Evolutionary conservation across 2,888 invertebrate genomes (phyloP), one percentile per base, ranked within the genome.

Genomic region (Aphrophora alni): DNA sequence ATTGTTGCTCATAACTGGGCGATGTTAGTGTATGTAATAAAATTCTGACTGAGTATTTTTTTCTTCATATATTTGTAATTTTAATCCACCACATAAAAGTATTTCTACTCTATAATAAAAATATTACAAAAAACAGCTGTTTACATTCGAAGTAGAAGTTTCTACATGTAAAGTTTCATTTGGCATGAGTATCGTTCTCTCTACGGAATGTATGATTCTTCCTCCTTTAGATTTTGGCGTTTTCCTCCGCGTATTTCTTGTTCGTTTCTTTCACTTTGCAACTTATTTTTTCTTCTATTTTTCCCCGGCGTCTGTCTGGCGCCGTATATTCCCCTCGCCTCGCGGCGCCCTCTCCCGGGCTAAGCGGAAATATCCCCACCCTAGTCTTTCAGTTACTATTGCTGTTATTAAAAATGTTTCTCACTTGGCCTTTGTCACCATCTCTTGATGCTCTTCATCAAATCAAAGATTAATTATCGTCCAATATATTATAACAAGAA

Each of bases 261-360:
- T 79, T 79, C 69, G 33, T 79, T 70, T 38, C 33, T 59, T 77
- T 75, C 73, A 59, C 44, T 80, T 77, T 73, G 77, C 76, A 51
- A 79, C 82, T 80, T 82, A 77, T 80, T 82, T 82, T 79, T 82
- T 81, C 59, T 80, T 75, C 59, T 59, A n/a, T 59, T n/a, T 76
- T 69, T 75, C 69, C 72, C 75, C 78, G 81, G 81, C 81, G 81
- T 70, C 81, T 24, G 75, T 59, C 59, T 78, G 81, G 81, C 81
- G 81, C 81, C 81, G 70, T 70, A 76, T 72, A 72, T 59, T 27
- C 79, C 79, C 74, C 75, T 21, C 51, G 26, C 27, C 78, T 21
- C 80, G 8, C 68, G 73, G 38, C 51, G 51, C 70, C 38, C 80
- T 33, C 68, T 33, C 26, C 80, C 75, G 38, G 72, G 76, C 68